These are phyloP conservation scores for Erpetoichthys calabaricus DNA, from an alignment of 2,797 vertebrate species.

Conservation along the genomic window DNA sequence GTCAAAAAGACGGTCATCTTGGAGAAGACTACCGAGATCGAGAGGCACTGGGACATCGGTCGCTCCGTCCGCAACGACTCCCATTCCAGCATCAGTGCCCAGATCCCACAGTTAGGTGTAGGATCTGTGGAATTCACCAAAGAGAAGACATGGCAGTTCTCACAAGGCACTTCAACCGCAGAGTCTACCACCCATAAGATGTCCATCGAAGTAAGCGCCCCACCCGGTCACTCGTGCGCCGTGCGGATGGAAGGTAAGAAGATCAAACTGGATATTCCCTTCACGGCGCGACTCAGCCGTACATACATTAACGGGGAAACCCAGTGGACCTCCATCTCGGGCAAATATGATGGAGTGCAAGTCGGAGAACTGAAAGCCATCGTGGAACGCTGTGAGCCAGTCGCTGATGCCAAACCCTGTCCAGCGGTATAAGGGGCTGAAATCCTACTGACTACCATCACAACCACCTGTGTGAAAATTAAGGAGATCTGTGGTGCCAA, in stretches of 20 bases:
- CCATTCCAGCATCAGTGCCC: constrained; percentile 38
- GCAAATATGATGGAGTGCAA: constrained; percentile 34
- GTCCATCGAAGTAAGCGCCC: constrained; percentile 34
- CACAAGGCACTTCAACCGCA: constrained; percentile 31
- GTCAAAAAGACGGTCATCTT: constrained; percentile 41
- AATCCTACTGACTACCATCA: too few species aligned
- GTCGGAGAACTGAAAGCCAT: constrained; percentile 40
- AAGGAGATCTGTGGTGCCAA: too few species aligned
- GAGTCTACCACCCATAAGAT: constrained; percentile 36
- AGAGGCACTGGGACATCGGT: constrained; percentile 42
- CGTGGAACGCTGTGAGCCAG: constrained; percentile 40
- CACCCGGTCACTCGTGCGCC: constrained; percentile 37
- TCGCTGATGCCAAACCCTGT: constrained; percentile 32
- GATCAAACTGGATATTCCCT: constrained; percentile 45
- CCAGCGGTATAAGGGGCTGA: background rate
- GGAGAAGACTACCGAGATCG: constrained; percentile 35
- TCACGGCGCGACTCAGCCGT: constrained; percentile 37
- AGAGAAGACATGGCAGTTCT: constrained; percentile 41
- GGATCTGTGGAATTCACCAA: constrained; percentile 36
- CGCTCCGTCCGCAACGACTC: constrained; percentile 41
- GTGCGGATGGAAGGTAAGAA: constrained; percentile 46
- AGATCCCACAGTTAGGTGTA: constrained; percentile 33
- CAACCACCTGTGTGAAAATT: too few species aligned
- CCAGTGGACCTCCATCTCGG: constrained; percentile 37
- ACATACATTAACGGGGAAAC: constrained; percentile 39